These are phyloP conservation scores for Oxyruncus cristatus DNA, from an alignment of 2,113 vertebrate genomes.

Conservation along the genomic window DNA sequence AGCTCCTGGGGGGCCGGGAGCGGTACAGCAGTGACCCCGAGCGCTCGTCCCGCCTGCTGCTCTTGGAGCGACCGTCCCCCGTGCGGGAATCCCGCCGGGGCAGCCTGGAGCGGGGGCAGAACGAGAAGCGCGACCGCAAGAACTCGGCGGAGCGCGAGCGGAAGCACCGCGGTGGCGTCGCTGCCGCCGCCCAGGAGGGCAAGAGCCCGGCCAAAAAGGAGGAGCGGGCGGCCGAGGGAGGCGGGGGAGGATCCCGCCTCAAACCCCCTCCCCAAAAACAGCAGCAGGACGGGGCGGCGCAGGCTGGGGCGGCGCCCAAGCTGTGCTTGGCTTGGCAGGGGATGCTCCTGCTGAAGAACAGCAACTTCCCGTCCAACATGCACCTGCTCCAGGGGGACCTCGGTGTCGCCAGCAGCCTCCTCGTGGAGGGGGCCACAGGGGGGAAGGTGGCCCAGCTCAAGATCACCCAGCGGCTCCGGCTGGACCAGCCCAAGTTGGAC, in stretches of 20 bases:
- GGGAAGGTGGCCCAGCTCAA: constrained; percentile 93
- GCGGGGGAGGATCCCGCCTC: constrained; percentile 66
- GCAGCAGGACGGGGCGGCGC: constrained; percentile 71
- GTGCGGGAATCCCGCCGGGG: constrained; percentile 77
- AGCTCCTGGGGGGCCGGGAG: constrained; percentile 85
- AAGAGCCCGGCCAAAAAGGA: constrained; percentile 85
- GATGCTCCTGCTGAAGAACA: constrained; percentile 97
- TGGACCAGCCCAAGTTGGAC: constrained; percentile 98
- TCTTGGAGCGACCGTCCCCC: constrained; percentile 84
- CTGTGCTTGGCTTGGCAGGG: constrained; percentile 94
- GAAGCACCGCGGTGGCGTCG: constrained; percentile 77
- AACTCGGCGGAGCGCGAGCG: constrained; percentile 80
- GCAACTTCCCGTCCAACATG: constrained; percentile 98
- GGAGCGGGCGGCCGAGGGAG: constrained; percentile 74
- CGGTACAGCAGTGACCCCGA: constrained; percentile 91
- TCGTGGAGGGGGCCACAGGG: constrained; percentile 86
- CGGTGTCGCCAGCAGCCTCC: constrained; percentile 88
- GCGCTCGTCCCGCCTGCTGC: constrained; percentile 75
- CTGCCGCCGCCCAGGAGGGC: constrained; percentile 63
- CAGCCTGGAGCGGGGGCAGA: constrained; percentile 82
- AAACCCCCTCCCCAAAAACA: constrained; percentile 62
- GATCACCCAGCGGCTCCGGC: constrained; percentile 96
- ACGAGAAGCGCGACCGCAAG: constrained; percentile 79
- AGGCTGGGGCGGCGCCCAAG: constrained; percentile 77
- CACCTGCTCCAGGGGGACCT: constrained; percentile 94